A percentile compares a stretch with the other conserved stretches of the same genome.
These are phyloP conservation scores for Ommatoiulus sabulosus DNA, from an alignment of 2,888 invertebrate genomes.

Conservation along the genomic window DNA sequence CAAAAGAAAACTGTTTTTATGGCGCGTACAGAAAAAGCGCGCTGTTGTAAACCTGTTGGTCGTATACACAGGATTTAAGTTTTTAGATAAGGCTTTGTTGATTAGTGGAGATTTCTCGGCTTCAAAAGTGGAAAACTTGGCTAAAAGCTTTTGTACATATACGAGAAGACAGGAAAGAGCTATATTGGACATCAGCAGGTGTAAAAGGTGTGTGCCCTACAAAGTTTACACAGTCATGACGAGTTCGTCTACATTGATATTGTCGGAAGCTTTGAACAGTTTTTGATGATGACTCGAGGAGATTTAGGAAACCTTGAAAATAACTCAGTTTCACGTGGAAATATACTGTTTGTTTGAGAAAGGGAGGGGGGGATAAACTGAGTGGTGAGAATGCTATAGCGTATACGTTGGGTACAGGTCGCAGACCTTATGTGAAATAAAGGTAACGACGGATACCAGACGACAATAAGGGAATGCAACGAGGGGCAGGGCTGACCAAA, in stretches of 20 bases:
- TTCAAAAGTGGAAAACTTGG: not conserved
- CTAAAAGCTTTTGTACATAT: slow-evolving; percentile 46
- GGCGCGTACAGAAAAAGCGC: slow-evolving; percentile 14
- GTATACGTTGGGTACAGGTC: slow-evolving; percentile 40
- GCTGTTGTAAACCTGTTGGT: slow-evolving; percentile 13
- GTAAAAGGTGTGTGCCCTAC: slow-evolving; percentile 50
- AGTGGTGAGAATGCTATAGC: slow-evolving; percentile 39
- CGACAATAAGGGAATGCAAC: slow-evolving; percentile 56
- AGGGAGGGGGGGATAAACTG: slow-evolving; percentile 17
- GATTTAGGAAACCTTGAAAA: slow-evolving; percentile 52
- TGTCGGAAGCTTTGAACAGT: slow-evolving; percentile 52
- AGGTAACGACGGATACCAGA: slow-evolving; percentile 56
- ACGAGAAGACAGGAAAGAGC: slow-evolving; percentile 26
- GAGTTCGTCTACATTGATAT: slow-evolving; percentile 48
- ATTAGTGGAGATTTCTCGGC: slow-evolving; percentile 42
- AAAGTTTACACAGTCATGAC: slow-evolving; percentile 50
- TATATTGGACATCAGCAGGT: slow-evolving; percentile 47
- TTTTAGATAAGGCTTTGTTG: slow-evolving; percentile 45
- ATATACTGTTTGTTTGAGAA: slow-evolving; percentile 51
- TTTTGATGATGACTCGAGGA: slow-evolving; percentile 51
- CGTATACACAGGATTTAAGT: slow-evolving; percentile 42
- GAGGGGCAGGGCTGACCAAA: slow-evolving; percentile 54
- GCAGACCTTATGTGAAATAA: slow-evolving; percentile 51
- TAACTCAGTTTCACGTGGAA: slow-evolving; percentile 50
- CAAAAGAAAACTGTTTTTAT: slow-evolving; percentile 47